phyloP scores from a whole-genome alignment of 2,797 vertebrate genomes.

The Nasua narica region DNA sequence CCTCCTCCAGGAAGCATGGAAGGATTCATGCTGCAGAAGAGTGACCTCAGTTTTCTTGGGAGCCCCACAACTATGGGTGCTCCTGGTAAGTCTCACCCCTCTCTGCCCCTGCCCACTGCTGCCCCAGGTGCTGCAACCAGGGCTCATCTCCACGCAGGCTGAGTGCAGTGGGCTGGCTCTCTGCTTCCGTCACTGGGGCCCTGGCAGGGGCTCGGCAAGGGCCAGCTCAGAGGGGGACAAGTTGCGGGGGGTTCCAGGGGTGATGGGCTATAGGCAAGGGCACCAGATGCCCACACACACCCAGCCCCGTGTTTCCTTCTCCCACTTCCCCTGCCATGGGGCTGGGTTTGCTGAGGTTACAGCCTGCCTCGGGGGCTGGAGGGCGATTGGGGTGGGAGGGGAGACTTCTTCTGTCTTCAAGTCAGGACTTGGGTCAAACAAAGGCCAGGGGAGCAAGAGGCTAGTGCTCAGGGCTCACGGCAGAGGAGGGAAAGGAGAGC shows the following conservation, averaged over 20 bases:
- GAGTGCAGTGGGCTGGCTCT: background rate
- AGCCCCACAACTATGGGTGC: background rate
- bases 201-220: background rate
- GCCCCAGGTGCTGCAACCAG: background rate
- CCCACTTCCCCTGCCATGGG: no score
- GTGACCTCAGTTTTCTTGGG: background rate
- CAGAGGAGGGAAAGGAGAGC: background rate
- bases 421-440: background rate
- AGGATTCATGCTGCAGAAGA: background rate
- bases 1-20: background rate
- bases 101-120: fast-evolving
- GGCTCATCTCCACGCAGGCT: background rate
- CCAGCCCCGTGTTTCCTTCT: no score
- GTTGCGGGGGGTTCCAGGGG: background rate
- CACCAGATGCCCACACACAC: background rate
- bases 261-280: background rate
- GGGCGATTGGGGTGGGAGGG: background rate
- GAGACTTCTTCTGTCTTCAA: background rate
- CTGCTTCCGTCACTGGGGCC: background rate
- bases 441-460: background rate
- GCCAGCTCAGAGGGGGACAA: background rate
- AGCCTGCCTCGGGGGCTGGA: background rate
- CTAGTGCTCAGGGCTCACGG: background rate
- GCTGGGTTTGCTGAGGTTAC: background rate
- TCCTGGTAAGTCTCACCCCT: background rate